These are phyloP conservation scores for Torymus texanus DNA, from an alignment of 2,888 invertebrate genomes.

Conservation along the genomic window DNA sequence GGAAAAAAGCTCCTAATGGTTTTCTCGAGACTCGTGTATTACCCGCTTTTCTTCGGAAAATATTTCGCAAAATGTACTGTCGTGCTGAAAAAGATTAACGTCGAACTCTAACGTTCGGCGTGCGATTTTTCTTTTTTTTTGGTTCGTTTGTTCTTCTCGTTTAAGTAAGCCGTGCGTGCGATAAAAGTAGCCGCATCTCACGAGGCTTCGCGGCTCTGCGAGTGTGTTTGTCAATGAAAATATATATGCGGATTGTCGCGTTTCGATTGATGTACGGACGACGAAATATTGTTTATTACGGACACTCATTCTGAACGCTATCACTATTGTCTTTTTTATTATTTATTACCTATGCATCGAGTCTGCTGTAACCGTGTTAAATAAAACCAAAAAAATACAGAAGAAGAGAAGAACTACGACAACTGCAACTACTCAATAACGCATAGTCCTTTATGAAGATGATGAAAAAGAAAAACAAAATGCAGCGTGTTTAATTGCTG, in stretches of 20 bases:
- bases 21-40: conserved; percentile 33
- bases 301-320: conserved; percentile 50
- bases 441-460: conserved; percentile 58
- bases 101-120: too few species aligned
- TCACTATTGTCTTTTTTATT: conserved; percentile 50
- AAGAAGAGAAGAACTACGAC: conserved; percentile 36
- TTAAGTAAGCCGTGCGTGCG: too few species aligned
- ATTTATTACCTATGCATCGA: conserved; percentile 60
- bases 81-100: too few species aligned
- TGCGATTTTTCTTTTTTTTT: too few species aligned
- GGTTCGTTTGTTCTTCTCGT: too few species aligned
- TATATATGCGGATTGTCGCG: conserved; percentile 21
- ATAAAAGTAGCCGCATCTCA: too few species aligned
- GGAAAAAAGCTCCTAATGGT: conserved; percentile 1
- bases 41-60: neutral
- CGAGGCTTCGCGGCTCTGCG: neutral
- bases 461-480: conserved; percentile 62
- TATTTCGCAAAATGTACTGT: too few species aligned
- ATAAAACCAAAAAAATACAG: conserved; percentile 25
- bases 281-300: conserved; percentile 47
- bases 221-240: neutral
- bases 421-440: conserved; percentile 52
- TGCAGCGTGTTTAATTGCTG: conserved; percentile 75
- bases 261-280: conserved; percentile 46
- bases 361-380: conserved; percentile 61